phyloP scores from a whole-genome alignment of 2,113 vertebrate genomes.

The Siniperca knerii region DNA sequence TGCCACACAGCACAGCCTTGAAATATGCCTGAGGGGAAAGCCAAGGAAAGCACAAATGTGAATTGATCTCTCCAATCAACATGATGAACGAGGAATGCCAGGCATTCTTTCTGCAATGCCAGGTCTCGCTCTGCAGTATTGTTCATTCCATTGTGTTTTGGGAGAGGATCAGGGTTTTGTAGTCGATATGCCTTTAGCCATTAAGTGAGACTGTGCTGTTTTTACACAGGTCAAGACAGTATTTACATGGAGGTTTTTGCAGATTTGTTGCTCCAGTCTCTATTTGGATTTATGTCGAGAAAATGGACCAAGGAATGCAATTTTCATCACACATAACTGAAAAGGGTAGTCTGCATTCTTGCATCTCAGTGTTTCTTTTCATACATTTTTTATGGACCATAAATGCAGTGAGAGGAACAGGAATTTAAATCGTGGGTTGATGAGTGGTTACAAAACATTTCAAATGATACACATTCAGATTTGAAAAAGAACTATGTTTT shows the following conservation, averaged over 20 bases:
- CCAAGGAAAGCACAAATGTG: slow-evolving; percentile 75
- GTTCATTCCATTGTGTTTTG: slow-evolving; percentile 62
- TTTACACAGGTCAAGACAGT: slow-evolving; percentile 48
- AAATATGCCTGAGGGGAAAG: slow-evolving; percentile 51
- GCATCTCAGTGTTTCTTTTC: slow-evolving; percentile 14
- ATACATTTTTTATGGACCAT: not conserved
- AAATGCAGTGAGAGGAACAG: not conserved
- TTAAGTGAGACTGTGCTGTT: slow-evolving; percentile 35
- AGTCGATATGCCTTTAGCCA: slow-evolving; percentile 49
- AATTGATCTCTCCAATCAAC: slow-evolving; percentile 80
- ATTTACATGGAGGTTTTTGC: slow-evolving; percentile 13
- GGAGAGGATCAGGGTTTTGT: slow-evolving; percentile 38
- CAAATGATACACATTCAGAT: not conserved
- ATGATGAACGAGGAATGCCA: slow-evolving; percentile 79
- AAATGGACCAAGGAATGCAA: slow-evolving; percentile 2
- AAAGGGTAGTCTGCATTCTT: not conserved
- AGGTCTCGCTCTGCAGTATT: slow-evolving; percentile 57
- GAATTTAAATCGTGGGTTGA: slow-evolving; percentile 1
- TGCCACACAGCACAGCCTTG: slow-evolving; percentile 39
- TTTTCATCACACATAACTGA: slow-evolving; percentile 5
- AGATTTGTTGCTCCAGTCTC: slow-evolving; percentile 2
- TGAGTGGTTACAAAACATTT: not conserved
- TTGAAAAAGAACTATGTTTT: slow-evolving; percentile 14
- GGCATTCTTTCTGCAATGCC: slow-evolving; percentile 61
- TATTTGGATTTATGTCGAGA: not conserved